Conservation (phyloP, 2,797 vertebrate genomes). For the Crocodylus rhombifer region DNA sequence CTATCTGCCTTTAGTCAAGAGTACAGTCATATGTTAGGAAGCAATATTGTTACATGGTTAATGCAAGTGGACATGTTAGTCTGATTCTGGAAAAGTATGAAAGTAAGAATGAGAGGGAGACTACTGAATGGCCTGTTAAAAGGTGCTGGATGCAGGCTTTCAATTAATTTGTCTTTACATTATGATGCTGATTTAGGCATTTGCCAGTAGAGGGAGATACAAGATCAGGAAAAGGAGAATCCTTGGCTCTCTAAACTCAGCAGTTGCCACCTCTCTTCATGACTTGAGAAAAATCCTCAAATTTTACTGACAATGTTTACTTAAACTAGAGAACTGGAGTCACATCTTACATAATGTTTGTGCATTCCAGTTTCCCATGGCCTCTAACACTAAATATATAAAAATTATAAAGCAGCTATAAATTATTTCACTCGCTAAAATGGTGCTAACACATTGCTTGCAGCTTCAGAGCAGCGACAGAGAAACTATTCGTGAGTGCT, state of each 20-base stretch:
- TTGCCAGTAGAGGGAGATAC: conserved; percentile 78
- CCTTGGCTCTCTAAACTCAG: fast-evolving
- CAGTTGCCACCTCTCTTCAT: neutral
- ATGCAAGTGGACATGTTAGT: neutral
- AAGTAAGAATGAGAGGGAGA: neutral
- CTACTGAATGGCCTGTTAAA: neutral
- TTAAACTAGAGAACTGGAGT: conserved; percentile 22
- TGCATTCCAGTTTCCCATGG: conserved; percentile 28
- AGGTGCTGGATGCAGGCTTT: neutral
- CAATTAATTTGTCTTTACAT: neutral
- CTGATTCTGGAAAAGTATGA: neutral
- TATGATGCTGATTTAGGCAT: neutral
- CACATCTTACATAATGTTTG: neutral
- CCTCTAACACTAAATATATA: neutral
- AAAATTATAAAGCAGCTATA: neutral
- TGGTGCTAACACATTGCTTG: neutral
- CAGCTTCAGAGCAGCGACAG: neutral
- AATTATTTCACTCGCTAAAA: neutral
- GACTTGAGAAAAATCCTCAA: neutral
- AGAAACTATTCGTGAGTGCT: neutral
- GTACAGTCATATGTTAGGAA: neutral
- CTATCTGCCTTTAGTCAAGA: neutral
- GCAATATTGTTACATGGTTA: neutral
- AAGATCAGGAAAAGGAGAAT: conserved; percentile 57
- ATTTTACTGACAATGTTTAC: neutral